Percentiles rank a stretch among this genome's conserved stretches.
Evolutionary conservation across 2,113 vertebrate species (phyloP).

Genomic region (Limanda limanda): DNA sequence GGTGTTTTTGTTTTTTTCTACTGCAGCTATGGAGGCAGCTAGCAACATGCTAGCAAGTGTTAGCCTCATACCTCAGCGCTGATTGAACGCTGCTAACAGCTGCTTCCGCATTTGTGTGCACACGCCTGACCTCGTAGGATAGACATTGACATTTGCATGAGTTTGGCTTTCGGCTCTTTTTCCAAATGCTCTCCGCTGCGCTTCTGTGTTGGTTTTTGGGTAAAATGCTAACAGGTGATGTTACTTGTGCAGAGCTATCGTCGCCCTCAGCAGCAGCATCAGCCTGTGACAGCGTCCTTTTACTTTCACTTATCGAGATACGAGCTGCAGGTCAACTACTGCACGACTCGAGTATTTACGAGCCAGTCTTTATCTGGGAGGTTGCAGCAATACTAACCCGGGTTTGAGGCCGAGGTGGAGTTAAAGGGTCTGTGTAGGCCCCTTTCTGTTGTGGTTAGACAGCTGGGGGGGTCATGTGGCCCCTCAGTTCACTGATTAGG

Average conservation of each 20-base stretch:
- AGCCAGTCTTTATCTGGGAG: no score
- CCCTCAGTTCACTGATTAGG: neutral
- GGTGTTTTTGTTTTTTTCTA: conserved; percentile 70
- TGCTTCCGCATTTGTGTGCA: neutral
- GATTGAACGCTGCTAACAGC: neutral
- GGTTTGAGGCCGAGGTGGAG: conserved; percentile 32
- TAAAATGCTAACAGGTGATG: conserved; percentile 45
- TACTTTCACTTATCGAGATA: neutral
- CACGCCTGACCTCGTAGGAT: no score
- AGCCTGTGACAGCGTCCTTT: neutral
- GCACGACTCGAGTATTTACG: neutral
- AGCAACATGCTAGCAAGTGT: conserved; percentile 52
- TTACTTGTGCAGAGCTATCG: conserved; percentile 30
- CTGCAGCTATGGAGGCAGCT: conserved; percentile 63
- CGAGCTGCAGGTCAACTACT: neutral
- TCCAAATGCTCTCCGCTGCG: neutral
- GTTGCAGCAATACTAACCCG: neutral
- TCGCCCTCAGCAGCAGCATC: conserved; percentile 13
- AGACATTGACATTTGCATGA: no score
- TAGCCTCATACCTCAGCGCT: conserved; percentile 14
- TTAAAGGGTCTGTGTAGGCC: conserved; percentile 68
- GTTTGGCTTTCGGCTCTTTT: no score
- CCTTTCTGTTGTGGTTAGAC: conserved; percentile 64
- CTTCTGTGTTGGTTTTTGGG: neutral
- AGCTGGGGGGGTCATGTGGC: conserved; percentile 64